Base-by-base conservation (phyloP, 2,113 vertebrate species). In the Grammomys dolichurus region DNA sequence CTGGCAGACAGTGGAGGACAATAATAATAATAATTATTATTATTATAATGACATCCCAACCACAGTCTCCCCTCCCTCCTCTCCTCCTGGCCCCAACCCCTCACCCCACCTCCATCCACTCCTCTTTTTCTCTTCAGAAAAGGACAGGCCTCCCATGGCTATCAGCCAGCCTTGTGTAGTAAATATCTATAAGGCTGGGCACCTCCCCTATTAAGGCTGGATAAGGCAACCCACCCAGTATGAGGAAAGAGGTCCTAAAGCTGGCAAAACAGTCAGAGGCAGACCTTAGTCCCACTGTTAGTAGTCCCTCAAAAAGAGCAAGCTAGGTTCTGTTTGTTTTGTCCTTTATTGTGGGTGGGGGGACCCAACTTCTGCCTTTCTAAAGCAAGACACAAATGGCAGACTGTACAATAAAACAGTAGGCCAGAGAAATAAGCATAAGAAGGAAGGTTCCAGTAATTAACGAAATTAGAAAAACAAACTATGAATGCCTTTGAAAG, bases 341-440 rank as follows among this genome's bases (percentile, higher is more conserved):
- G 7, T 73, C 40, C 72, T 73, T 10, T 75, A 40, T 75, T 2
- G 7, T 7, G 24, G 31, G 31, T 4, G 13, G 36, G 6, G 3
- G 19, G 17, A 93, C 13, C 26, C 22, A 82, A 28, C 58, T 75
- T 36, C 56, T 17, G 33, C 17, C 36, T 5, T 16, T 20, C 31
- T 67, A 36, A 65, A 80, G 89, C 75, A 86, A 28, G 87, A 92
- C 89, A 87, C 13, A 48, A 17, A 92, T 31, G 76, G 91, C 31
- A 72, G 51, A 72, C 48, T 70, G 76, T 48, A 40, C 19, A 88
- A 24, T 31, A 51, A 67, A 77, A 82, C 48, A 16, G 7, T 80
- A 82, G 69, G 91, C 93, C 77, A 84, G 82, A 78, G 94, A 93
- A 89, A 70, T 63, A 92, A 89, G 70, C 33, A 60, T 7, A 87